These are phyloP conservation scores for Scarus forsteni DNA, from an alignment of 2,797 vertebrate species.

Conservation along the genomic window DNA sequence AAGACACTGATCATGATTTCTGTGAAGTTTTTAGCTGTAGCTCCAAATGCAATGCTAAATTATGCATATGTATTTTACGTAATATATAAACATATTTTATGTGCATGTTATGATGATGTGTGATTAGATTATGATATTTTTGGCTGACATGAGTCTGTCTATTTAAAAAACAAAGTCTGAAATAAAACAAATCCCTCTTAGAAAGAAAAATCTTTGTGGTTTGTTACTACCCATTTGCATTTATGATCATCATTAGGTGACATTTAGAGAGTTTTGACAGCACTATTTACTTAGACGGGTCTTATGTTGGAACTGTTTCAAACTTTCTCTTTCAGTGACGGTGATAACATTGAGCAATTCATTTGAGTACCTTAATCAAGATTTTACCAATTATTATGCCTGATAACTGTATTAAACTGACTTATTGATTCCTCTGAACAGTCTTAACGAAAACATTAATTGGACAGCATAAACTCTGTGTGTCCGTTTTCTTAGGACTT, in stretches of 20 bases:
- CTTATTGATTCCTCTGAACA: too few species aligned
- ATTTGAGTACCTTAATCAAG: slow-evolving; percentile 20
- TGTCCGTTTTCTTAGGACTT: too few species aligned
- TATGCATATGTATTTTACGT: slow-evolving; percentile 24
- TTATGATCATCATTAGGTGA: background rate
- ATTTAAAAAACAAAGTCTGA: slow-evolving; percentile 36
- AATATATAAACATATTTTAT: slow-evolving; percentile 36
- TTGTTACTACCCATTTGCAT: slow-evolving; percentile 24
- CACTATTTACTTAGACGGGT: too few species aligned
- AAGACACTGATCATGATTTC: slow-evolving; percentile 37
- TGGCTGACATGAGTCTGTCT: slow-evolving; percentile 10
- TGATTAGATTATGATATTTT: slow-evolving; percentile 36
- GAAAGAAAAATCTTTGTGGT: slow-evolving; percentile 20
- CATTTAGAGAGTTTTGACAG: background rate
- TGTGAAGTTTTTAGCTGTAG: slow-evolving; percentile 41
- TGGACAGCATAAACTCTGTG: slow-evolving; percentile 12
- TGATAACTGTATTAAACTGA: too few species aligned
- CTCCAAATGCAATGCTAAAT: slow-evolving; percentile 42
- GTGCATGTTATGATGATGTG: slow-evolving; percentile 50
- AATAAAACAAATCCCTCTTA: slow-evolving; percentile 6
- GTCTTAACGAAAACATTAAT: background rate
- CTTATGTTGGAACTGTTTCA: too few species aligned
- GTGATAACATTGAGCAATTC: too few species aligned
- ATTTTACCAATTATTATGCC: background rate
- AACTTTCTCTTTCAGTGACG: too few species aligned